Percentiles rank a stretch among this genome's conserved stretches.
phyloP scores from a whole-genome alignment of 2,113 vertebrate species.

The Elephantulus edwardii region DNA sequence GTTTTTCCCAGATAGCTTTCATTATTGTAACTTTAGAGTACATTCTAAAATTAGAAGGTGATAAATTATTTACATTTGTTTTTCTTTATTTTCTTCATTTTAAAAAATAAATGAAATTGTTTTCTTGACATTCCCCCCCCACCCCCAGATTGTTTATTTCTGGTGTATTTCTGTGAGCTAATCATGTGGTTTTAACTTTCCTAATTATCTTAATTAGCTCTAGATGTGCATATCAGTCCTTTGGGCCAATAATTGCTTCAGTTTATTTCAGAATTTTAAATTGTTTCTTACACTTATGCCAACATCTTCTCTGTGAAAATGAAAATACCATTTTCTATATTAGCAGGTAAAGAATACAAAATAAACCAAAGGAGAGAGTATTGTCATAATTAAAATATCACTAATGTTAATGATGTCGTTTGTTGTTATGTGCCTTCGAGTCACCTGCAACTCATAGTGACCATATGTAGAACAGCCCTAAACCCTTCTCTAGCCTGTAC shows the following conservation, averaged over 20 bases:
- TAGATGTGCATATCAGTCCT: background rate
- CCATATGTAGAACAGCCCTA: too few species aligned
- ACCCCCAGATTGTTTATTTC: background rate
- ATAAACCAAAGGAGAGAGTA: background rate
- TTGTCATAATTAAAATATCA: slow-evolving; percentile 5
- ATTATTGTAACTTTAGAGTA: too few species aligned
- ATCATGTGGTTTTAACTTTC: background rate
- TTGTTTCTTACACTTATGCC: background rate
- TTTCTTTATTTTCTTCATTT: too few species aligned
- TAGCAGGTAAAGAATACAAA: background rate
- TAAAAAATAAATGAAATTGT: too few species aligned
- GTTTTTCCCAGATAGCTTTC: too few species aligned
- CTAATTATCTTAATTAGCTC: background rate
- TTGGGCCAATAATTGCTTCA: background rate
- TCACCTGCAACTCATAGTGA: too few species aligned
- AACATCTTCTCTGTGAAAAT: background rate
- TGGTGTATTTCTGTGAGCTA: background rate
- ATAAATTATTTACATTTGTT: too few species aligned
- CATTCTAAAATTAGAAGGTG: too few species aligned
- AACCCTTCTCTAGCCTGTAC: too few species aligned
- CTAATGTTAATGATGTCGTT: background rate
- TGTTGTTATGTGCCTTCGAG: too few species aligned
- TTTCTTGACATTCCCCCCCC: too few species aligned
- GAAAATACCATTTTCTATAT: background rate
- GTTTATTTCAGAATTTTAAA: background rate